Percentiles rank a stretch among this genome's conserved stretches.
Evolutionary conservation across 2,797 vertebrate genomes (phyloP).

Genomic region (Cichlasoma orientale): DNA sequence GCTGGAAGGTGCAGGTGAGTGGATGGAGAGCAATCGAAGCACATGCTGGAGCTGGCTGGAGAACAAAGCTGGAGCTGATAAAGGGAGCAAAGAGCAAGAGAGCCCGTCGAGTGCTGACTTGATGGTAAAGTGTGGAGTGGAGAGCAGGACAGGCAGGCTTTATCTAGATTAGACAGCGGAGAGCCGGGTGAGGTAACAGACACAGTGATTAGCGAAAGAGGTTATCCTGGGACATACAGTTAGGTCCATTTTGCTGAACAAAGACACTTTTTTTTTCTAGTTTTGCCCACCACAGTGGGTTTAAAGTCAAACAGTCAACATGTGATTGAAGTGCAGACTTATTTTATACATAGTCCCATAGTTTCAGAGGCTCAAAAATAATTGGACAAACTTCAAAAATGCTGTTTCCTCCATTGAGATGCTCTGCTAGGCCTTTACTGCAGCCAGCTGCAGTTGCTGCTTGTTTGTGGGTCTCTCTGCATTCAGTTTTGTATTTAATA

Average conservation of each 20-base stretch:
- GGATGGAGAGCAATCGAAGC: background rate
- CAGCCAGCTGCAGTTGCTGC: background rate
- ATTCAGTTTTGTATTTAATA: background rate
- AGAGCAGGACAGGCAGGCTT: conserved; percentile 1
- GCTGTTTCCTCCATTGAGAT: background rate
- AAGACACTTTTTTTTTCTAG: background rate
- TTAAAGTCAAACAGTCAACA: background rate
- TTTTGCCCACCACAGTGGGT: background rate
- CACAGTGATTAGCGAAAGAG: conserved; percentile 3
- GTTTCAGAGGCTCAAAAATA: background rate
- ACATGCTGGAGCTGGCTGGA: background rate
- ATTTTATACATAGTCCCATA: too few relatives aligned
- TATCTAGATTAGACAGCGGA: background rate
- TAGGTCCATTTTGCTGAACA: background rate
- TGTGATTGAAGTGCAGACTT: background rate
- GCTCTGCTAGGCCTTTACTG: background rate
- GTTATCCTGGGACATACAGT: background rate
- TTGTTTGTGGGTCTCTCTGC: background rate
- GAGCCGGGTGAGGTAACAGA: background rate
- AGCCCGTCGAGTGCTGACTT: background rate
- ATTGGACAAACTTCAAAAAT: background rate
- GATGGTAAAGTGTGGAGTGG: background rate
- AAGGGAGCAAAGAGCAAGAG: background rate
- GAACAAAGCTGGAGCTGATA: background rate
- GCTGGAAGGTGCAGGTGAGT: background rate